Evolutionary conservation across 2,113 vertebrate genomes (phyloP), one percentile per base, ranked within the genome.

Genomic region (Pogonocichla stellata): DNA sequence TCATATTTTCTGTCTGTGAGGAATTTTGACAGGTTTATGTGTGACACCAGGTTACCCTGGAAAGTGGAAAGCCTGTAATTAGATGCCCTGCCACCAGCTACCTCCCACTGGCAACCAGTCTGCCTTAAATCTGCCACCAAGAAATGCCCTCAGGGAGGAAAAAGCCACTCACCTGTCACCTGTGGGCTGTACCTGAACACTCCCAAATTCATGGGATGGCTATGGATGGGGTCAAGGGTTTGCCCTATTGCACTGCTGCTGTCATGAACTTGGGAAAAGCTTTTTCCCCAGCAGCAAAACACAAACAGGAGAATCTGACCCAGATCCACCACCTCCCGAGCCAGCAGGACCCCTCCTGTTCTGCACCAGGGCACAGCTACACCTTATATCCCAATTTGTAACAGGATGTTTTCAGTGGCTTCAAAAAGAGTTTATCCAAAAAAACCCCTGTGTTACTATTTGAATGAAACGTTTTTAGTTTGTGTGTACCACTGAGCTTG

Each of bases 61-160:
- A 75, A 78, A 96, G 92, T 57, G 95, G 83, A 92, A 81, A 97
- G 89, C 92, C 96, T 96, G 70, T 97, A 98, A 98, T 98, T 97
- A 98, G 70, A 90, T 61, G 51, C 38, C 75, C 73, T 54, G 20
- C 67, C 73, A 66, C 94, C 60, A 90, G 61, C 84, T 96, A 28
- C 79, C 88, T 97, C 95, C 80, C 92, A 88, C 57, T 88, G 88
- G 92, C 95, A 97, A 82, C 79, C 61, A 85, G 86, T 69, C 81
- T 78, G 77, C 95, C 96, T 97, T 98, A 98, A 98, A 97, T 98
- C 97, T 97, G 93, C 94, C 96, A 97, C 95, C 95, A 97, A 91
- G 88, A 34, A 89, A 88, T 82, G 86, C 97, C 97, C 95, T 73
- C 79, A 92, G 97, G 97, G 95, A 91, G 86, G 79, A 84, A 91